Evolutionary conservation across 2,113 vertebrate genomes (phyloP).

Genomic region (Nesoenas mayeri): DNA sequence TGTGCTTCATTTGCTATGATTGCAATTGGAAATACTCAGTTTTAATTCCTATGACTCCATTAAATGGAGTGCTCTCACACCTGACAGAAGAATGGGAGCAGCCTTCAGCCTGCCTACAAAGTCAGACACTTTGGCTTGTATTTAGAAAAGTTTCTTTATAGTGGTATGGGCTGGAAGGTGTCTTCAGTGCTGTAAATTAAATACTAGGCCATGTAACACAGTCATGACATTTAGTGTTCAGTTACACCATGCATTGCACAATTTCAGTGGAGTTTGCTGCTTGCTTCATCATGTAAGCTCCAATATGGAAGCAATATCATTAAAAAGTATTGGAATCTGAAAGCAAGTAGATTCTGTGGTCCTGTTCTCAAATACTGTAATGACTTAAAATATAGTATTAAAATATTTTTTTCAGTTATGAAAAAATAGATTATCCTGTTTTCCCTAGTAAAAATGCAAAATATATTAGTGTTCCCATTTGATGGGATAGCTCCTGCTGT

Average conservation of each 20-base stretch:
- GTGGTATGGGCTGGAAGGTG: not conserved
- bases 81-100: not conserved
- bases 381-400: not conserved
- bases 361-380: not conserved
- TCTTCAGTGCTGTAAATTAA: not conserved
- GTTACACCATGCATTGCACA: not conserved
- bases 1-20: not conserved
- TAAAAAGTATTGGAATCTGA: not conserved
- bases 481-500: not conserved
- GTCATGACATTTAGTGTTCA: not conserved
- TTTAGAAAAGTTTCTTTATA: not conserved
- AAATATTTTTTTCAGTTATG: not conserved
- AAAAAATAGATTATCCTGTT: not conserved
- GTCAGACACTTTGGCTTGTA: not conserved
- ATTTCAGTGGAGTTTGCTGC: not conserved
- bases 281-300: not conserved
- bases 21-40: not conserved
- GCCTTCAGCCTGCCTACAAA: not conserved
- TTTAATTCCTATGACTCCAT: not conserved
- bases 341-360: not conserved
- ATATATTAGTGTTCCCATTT: not conserved
- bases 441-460: not conserved
- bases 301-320: not conserved
- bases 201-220: not conserved
- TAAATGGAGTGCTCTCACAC: not conserved